These are phyloP conservation scores for Aricia agestis DNA, from an alignment of 1,140 invertebrate species.

Conservation along the genomic window DNA sequence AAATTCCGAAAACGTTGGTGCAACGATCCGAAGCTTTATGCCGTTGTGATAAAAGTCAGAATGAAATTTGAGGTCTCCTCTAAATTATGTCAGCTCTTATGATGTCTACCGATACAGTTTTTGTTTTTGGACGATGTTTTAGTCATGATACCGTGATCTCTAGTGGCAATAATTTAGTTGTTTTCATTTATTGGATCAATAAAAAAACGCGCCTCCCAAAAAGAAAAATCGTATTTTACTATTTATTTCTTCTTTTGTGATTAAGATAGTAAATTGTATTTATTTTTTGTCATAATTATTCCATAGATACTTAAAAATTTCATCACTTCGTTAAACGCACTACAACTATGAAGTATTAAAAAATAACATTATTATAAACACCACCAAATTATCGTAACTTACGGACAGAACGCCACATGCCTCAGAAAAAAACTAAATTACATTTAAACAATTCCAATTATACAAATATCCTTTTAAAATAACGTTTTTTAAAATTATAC, in stretches of 20 bases:
- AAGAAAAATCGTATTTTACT: no score
- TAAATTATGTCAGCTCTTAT: constrained; percentile 26
- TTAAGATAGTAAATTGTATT: no score
- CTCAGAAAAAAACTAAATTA: not conserved
- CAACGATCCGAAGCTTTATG: constrained; percentile 25
- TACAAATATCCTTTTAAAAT: constrained; percentile 1
- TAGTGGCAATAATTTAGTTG: not conserved
- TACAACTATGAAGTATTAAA: no score
- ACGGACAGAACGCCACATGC: not conserved
- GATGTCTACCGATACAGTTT: constrained; percentile 36
- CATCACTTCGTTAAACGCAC: no score
- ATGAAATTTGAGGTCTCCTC: constrained; percentile 19
- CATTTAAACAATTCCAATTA: not conserved
- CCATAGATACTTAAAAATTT: no score
- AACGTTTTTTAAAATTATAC: constrained; percentile 12
- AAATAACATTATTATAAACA: not conserved
- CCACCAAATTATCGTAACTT: constrained; percentile 4
- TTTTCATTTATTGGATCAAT: not conserved
- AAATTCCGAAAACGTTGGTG: constrained; percentile 2
- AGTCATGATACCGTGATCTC: not conserved
- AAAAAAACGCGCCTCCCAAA: no score
- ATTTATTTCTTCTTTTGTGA: no score
- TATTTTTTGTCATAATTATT: no score
- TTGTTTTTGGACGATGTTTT: constrained; percentile 7
- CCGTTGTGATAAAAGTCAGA: constrained; percentile 13